Evolutionary conservation across 2,113 vertebrate genomes (phyloP).

Genomic region (Ophthalmolycus amberensis): DNA sequence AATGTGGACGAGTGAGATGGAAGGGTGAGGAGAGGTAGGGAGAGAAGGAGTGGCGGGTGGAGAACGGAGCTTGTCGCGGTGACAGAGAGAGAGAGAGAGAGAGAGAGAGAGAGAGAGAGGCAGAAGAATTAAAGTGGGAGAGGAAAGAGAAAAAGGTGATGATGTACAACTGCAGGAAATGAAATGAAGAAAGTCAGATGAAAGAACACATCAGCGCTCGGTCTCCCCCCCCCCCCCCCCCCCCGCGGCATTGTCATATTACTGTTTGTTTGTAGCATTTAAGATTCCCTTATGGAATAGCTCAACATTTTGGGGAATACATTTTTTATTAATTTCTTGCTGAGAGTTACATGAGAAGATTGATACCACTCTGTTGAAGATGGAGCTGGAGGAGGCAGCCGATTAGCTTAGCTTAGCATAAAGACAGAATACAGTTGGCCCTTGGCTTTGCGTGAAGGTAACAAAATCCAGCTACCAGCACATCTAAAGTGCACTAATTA

Average conservation of each 20-base stretch:
- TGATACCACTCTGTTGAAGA: not conserved
- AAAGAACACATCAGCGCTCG: slow-evolving; percentile 16
- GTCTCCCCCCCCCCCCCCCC: slow-evolving; percentile 6
- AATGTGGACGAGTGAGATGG: slow-evolving; percentile 65
- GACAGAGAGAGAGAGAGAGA: slow-evolving; percentile 33
- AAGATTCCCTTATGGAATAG: too few species aligned
- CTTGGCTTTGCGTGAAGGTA: not conserved
- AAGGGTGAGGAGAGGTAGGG: slow-evolving; percentile 57
- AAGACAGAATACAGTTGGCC: too few species aligned
- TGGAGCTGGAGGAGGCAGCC: too few species aligned
- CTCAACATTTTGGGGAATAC: too few species aligned
- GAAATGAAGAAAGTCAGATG: slow-evolving; percentile 22
- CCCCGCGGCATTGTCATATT: too few species aligned
- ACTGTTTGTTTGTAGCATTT: too few species aligned
- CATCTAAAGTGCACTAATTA: not conserved
- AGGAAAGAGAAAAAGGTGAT: slow-evolving; percentile 16
- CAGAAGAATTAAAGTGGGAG: slow-evolving; percentile 41
- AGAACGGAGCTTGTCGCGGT: slow-evolving; percentile 19
- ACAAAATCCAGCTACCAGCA: not conserved
- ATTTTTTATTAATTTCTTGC: too few species aligned
- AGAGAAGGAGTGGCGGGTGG: slow-evolving; percentile 33
- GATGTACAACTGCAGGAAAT: not conserved
- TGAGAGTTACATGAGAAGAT: not conserved
- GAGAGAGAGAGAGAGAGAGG: slow-evolving; percentile 6
- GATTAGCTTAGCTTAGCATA: too few species aligned